Conservation (phyloP, 1,140 invertebrate species). For the Trinorchestia longiramus region DNA sequence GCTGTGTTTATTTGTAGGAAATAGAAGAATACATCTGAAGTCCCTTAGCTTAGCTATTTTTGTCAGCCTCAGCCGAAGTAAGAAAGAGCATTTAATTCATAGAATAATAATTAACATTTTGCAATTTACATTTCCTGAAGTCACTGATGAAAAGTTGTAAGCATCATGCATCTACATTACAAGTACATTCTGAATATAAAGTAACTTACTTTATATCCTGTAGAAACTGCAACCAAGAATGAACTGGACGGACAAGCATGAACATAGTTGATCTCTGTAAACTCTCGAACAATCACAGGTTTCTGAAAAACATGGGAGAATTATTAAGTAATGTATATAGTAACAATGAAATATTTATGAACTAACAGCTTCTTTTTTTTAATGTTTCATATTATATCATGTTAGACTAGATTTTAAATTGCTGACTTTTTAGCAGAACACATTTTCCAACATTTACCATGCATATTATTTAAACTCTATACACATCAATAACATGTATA, state of each 20-base stretch:
- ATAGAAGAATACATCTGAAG: background rate
- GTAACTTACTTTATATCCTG: conserved; percentile 16
- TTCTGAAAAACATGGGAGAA: conserved; percentile 10
- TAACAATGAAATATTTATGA: background rate
- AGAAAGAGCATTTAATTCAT: background rate
- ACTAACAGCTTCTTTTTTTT: background rate
- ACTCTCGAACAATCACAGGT: conserved; percentile 44
- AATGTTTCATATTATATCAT: background rate
- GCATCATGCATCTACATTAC: background rate
- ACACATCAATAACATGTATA: too few relatives aligned
- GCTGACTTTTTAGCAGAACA: too few relatives aligned
- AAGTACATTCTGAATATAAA: background rate
- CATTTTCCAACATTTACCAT: too few relatives aligned
- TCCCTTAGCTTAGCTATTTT: background rate
- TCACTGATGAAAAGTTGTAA: background rate
- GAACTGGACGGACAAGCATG: conserved; percentile 4
- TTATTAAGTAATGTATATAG: background rate
- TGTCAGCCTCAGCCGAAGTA: background rate
- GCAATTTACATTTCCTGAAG: background rate
- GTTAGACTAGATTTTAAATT: too few relatives aligned
- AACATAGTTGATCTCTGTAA: conserved; percentile 42
- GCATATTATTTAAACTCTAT: too few relatives aligned
- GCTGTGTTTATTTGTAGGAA: too few relatives aligned
- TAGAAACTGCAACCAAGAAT: background rate
- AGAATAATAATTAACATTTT: background rate